Percentiles rank a stretch among this genome's conserved stretches.
These are phyloP conservation scores for Poecile montanus DNA, from an alignment of 2,797 vertebrate genomes.

Conservation along the genomic window DNA sequence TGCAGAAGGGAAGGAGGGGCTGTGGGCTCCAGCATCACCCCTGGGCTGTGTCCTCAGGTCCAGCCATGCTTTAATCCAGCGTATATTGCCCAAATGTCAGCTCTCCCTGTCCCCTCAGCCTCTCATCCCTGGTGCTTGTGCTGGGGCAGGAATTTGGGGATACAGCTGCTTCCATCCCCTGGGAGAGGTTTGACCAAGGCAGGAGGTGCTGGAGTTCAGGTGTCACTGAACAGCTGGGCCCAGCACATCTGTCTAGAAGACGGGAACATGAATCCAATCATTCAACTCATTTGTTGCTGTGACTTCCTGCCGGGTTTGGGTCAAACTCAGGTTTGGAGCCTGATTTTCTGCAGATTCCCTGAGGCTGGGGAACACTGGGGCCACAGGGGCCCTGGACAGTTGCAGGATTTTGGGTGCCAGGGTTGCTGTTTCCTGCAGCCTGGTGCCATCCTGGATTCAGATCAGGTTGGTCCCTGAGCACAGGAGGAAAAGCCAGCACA, in stretches of 20 bases:
- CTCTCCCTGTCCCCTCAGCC: background rate
- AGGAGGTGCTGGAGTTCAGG: background rate
- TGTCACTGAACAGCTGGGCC: background rate
- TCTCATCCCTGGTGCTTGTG: background rate
- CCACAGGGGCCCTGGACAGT: fast-evolving
- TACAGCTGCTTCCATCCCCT: background rate
- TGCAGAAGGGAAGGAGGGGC: background rate
- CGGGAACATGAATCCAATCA: background rate
- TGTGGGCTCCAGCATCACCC: background rate
- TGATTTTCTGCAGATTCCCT: background rate
- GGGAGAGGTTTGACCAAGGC: background rate
- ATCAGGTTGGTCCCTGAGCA: no score
- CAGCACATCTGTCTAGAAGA: background rate
- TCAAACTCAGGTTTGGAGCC: background rate
- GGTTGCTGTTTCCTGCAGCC: background rate
- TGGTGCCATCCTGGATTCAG: background rate
- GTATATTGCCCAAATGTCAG: background rate
- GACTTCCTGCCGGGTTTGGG: background rate
- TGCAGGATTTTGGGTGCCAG: background rate
- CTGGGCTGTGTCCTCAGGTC: background rate
- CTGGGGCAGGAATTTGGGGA: background rate
- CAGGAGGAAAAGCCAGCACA: background rate
- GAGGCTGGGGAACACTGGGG: background rate
- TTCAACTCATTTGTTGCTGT: background rate
- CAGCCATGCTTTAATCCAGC: background rate